Evolutionary conservation across 1,140 invertebrate species (phyloP).

Genomic region (Aphis gossypii): DNA sequence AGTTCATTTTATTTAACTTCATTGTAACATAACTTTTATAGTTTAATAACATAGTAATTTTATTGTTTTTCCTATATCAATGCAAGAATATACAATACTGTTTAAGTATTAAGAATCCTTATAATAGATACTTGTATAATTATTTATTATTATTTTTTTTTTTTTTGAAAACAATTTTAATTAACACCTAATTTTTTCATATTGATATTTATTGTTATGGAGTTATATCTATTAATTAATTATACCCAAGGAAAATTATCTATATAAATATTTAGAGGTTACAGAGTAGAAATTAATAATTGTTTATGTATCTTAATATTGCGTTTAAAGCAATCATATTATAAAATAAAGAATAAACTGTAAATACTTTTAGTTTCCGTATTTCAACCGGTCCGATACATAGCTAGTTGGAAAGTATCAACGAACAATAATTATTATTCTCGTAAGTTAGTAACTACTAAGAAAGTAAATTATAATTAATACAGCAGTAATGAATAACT

Average conservation of each 20-base stretch:
- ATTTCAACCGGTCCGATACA: background rate
- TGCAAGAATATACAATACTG: background rate
- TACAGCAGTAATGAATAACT: background rate
- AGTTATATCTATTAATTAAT: background rate
- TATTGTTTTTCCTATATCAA: background rate
- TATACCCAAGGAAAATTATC: background rate
- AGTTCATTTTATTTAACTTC: too few species aligned
- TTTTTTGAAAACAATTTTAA: background rate
- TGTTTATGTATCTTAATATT: background rate
- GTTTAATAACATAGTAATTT: background rate
- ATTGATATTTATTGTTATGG: background rate
- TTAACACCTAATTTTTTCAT: background rate
- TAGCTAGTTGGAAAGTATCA: slow-evolving; percentile 10
- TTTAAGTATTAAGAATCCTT: background rate
- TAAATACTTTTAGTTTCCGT: background rate
- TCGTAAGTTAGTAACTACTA: background rate
- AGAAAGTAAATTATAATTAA: background rate
- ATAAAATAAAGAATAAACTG: background rate
- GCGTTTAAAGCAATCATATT: background rate
- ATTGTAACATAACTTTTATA: too few species aligned
- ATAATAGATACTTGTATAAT: background rate
- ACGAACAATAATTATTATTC: background rate
- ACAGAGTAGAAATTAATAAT: background rate
- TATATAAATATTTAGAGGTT: background rate
- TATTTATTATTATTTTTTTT: background rate